Evolutionary conservation across 1,140 invertebrate genomes (phyloP).

Genomic region (Eupeodes corollae): DNA sequence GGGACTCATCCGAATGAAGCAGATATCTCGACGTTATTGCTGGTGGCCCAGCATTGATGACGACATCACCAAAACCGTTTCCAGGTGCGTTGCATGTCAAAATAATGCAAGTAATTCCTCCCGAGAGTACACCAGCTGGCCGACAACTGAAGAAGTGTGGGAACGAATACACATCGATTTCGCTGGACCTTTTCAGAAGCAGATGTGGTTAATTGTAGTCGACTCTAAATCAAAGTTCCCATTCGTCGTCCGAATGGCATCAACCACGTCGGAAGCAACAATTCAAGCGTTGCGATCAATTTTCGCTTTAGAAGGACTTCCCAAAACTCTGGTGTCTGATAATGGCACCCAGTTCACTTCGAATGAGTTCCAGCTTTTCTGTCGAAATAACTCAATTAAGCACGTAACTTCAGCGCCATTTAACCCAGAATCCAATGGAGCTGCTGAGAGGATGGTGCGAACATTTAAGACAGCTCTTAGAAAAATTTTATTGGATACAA

Average conservation of each 20-base stretch:
- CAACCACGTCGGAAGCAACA: not conserved
- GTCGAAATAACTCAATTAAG: constrained; percentile 6
- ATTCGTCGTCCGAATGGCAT: constrained; percentile 5
- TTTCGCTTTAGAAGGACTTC: constrained; percentile 10
- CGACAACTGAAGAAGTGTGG: constrained; percentile 16
- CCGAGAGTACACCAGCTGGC: not conserved
- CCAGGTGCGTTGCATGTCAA: not conserved
- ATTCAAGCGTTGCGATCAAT: constrained; percentile 5
- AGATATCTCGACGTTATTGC: no score
- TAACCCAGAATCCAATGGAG: constrained; percentile 19
- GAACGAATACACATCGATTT: constrained; percentile 41
- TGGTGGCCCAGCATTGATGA: no score
- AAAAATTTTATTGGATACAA: constrained; percentile 3
- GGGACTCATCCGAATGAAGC: constrained; percentile 36
- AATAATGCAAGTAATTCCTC: not conserved
- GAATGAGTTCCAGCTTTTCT: constrained; percentile 8
- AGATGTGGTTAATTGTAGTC: constrained; percentile 36
- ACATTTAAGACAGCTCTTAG: no score
- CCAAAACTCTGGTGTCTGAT: constrained; percentile 9
- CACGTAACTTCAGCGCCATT: constrained; percentile 9
- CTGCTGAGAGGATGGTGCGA: no score
- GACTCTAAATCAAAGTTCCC: constrained; percentile 35
- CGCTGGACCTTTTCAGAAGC: no score
- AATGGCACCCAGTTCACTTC: constrained; percentile 11
- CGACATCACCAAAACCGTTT: constrained; percentile 17